Evolutionary conservation across 1,140 invertebrate genomes (phyloP).

Genomic region (Macrobrachium nipponense): DNA sequence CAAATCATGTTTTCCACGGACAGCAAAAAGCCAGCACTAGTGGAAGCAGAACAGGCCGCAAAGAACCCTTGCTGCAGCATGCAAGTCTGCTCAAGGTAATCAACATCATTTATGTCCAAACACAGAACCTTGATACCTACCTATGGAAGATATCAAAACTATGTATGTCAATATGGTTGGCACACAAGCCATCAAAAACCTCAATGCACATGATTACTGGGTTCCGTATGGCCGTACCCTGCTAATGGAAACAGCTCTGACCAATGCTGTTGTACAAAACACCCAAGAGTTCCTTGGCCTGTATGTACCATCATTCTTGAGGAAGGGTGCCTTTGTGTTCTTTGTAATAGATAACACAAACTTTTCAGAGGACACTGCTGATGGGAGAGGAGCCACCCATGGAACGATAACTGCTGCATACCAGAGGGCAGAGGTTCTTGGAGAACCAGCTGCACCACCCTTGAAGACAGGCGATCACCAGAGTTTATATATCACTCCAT

Average conservation of each 20-base stretch:
- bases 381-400: constrained; percentile 38
- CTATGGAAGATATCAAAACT: too few relatives aligned
- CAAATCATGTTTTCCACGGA: constrained; percentile 14
- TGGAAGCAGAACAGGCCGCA: background rate
- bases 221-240: constrained; percentile 26
- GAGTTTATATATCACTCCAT: constrained; percentile 6
- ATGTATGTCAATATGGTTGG: too few relatives aligned
- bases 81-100: too few relatives aligned
- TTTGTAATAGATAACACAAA: constrained; percentile 59
- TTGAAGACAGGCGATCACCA: background rate
- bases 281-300: constrained; percentile 24
- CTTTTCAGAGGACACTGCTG: constrained; percentile 56
- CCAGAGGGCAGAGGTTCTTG: constrained; percentile 29
- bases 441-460: constrained; percentile 32
- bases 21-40: background rate
- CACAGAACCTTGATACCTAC: too few relatives aligned
- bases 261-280: constrained; percentile 57
- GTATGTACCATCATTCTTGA: constrained; percentile 57
- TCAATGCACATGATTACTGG: constrained; percentile 45
- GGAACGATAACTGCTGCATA: constrained; percentile 44
- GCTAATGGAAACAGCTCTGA: constrained; percentile 53
- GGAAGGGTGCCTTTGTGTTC: constrained; percentile 52
- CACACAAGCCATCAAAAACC: background rate
- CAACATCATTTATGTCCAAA: too few relatives aligned
- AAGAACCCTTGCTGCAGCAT: too few relatives aligned